phyloP scores from a whole-genome alignment of 1,140 invertebrate species.

The Platyura marginata region DNA sequence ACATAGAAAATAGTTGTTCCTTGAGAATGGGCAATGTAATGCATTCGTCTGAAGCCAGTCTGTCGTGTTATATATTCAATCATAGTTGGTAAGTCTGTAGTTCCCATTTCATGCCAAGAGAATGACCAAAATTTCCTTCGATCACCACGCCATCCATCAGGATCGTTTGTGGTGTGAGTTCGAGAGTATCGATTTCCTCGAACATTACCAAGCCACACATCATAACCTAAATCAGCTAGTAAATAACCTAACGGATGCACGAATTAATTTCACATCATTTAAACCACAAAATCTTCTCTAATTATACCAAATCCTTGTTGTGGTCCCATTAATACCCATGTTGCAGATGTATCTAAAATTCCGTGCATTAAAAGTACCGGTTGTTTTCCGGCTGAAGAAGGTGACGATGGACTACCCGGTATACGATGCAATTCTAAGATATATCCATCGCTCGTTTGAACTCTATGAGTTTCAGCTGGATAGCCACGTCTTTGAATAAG shows the following conservation, averaged over 20 bases:
- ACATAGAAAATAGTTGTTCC: conserved; percentile 36
- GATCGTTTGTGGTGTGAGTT: conserved; percentile 8
- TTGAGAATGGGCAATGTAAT: conserved; percentile 45
- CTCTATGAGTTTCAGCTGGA: conserved; percentile 38
- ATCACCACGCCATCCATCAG: conserved; percentile 15
- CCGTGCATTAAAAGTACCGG: conserved; percentile 45
- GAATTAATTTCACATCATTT: background rate
- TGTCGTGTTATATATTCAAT: conserved; percentile 41
- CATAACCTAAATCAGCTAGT: conserved; percentile 40
- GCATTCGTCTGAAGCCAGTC: conserved; percentile 30
- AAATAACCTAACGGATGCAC: conserved; percentile 31
- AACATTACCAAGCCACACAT: conserved; percentile 27
- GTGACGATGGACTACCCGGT: conserved; percentile 11
- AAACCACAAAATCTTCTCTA: background rate
- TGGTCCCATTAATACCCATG: conserved; percentile 30
- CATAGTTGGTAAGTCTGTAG: conserved; percentile 45
- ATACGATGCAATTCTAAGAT: conserved; percentile 46
- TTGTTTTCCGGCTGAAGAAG: conserved; percentile 15
- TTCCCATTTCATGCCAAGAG: conserved; percentile 58
- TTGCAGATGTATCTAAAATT: conserved; percentile 31
- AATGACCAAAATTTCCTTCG: conserved; percentile 52
- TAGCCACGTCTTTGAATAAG: conserved; percentile 40
- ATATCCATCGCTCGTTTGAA: conserved; percentile 47
- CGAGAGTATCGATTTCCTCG: conserved; percentile 20
- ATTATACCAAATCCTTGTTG: conserved; percentile 14